A percentile compares a stretch with the other conserved stretches of the same genome.
Conservation (phyloP, 1,140 invertebrate genomes). For the Nautilus pompilius region DNA sequence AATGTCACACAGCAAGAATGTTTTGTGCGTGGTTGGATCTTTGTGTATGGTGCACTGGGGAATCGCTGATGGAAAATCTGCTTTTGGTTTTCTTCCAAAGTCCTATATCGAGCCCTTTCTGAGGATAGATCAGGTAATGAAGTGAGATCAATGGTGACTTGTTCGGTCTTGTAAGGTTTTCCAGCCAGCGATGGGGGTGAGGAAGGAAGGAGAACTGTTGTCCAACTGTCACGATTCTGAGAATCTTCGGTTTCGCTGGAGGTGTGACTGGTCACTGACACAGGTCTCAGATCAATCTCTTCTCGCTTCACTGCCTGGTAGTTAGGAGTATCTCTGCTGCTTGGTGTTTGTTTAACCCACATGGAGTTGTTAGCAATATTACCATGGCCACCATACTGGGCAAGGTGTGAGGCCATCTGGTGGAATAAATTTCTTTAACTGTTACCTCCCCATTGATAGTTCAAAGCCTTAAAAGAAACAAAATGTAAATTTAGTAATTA, state of each 20-base stretch:
- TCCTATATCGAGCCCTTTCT: constrained; percentile 4
- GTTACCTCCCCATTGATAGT: not conserved
- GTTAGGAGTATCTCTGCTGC: not conserved
- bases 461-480: not conserved
- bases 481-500: too few relatives aligned
- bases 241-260: constrained; percentile 2
- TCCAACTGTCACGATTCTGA: not conserved
- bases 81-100: not conserved
- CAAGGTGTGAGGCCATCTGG: constrained; percentile 1
- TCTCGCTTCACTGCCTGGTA: not conserved
- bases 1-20: constrained; percentile 53
- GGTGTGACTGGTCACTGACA: not conserved
- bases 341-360: not conserved
- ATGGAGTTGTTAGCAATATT: not conserved
- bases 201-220: constrained; percentile 8
- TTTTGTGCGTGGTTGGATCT: constrained; percentile 55
- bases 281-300: not conserved
- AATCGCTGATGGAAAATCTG: constrained; percentile 6
- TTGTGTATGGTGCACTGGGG: constrained; percentile 42
- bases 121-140: constrained; percentile 3
- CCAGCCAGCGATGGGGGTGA: constrained; percentile 12
- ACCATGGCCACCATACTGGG: constrained; percentile 3
- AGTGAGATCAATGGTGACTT: constrained; percentile 9
- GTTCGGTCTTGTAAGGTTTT: constrained; percentile 21
- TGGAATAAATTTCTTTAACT: not conserved